Percentiles rank a stretch among this genome's conserved stretches.
These are phyloP conservation scores for Germaria angustata DNA, from an alignment of 2,888 invertebrate species.

Conservation along the genomic window DNA sequence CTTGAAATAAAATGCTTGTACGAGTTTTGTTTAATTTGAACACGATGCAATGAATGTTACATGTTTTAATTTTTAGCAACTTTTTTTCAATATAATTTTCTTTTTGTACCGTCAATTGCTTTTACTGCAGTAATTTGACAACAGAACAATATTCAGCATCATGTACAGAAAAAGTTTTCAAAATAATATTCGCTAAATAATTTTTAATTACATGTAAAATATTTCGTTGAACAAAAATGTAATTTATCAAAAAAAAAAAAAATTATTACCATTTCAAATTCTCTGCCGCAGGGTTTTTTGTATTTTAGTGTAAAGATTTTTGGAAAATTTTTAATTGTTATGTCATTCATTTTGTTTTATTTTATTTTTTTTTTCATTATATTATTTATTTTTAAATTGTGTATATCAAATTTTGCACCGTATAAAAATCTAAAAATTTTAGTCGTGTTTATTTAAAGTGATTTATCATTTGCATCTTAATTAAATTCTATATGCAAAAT, in stretches of 20 bases:
- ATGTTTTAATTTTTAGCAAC: constrained; percentile 24
- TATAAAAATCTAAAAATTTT: constrained; percentile 9
- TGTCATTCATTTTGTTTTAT: constrained; percentile 48
- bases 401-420: constrained; percentile 7
- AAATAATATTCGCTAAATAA: constrained; percentile 51
- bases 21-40: constrained; percentile 54
- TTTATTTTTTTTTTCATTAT: constrained; percentile 8
- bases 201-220: constrained; percentile 55
- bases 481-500: constrained; percentile 45
- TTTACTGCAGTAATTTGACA: constrained; percentile 67
- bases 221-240: constrained; percentile 20
- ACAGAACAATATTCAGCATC: constrained; percentile 34
- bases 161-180: not conserved
- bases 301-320: constrained; percentile 47
- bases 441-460: constrained; percentile 33
- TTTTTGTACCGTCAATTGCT: constrained; percentile 57
- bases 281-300: constrained; percentile 46
- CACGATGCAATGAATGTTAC: constrained; percentile 40
- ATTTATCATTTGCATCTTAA: constrained; percentile 58
- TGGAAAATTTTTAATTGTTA: constrained; percentile 47
- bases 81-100: not conserved
- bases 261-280: not conserved
- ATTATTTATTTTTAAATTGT: constrained; percentile 1
- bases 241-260: constrained; percentile 10
- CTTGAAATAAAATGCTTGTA: constrained; percentile 58